Base-by-base conservation (phyloP, 2,888 invertebrate genomes). In the Phanerotoma sp. region DNA sequence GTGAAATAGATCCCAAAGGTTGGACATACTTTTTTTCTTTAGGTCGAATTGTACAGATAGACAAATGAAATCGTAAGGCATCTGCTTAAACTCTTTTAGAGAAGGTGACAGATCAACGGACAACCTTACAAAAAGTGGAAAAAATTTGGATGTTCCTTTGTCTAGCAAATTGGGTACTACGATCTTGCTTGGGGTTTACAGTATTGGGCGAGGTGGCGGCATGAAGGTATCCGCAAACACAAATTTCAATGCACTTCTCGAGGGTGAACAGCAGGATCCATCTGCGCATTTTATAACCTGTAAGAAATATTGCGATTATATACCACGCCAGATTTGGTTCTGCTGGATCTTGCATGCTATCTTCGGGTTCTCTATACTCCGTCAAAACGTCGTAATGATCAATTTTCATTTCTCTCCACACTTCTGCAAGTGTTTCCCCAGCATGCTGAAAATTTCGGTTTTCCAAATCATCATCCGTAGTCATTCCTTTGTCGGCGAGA, bases 381-480 rank as follows among this genome's bases (percentile, higher is more conserved):
- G 57, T 60, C 13, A 53, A 21, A 15, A 62, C 61, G 25, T 38
- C 35, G 53, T 64, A 60, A 7, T 61, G 62, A 61, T 74, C 72
- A 42, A 73, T 71, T 1, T 63, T 51, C 7, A 62, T 52, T 21
- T 57, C 41, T 45, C 38, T 63, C 72, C 75, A 77, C 35, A 75
- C 60, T 58, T 73, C 62, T 25, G 70, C 67, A 21, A 77, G 56
- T 13, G 62, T 61, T 42, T 71, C 58, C 11, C 72, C 74, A 32
- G 71, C 73, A 45, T 60, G 56, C 38, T 61, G 53, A 59, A 78
- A 78, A 57, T 76, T 73, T 44, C 58, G 22, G 49, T 58, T 61
- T 61, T 77, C 74, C n/a, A 74, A 56, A 16, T 70, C 62, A 7
- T 50, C 15, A 51, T 77, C 70, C 35, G 68, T 61, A 32, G 68